These are phyloP conservation scores for Drosophila orena DNA, from an alignment of 1,140 invertebrate species.

Conservation along the genomic window DNA sequence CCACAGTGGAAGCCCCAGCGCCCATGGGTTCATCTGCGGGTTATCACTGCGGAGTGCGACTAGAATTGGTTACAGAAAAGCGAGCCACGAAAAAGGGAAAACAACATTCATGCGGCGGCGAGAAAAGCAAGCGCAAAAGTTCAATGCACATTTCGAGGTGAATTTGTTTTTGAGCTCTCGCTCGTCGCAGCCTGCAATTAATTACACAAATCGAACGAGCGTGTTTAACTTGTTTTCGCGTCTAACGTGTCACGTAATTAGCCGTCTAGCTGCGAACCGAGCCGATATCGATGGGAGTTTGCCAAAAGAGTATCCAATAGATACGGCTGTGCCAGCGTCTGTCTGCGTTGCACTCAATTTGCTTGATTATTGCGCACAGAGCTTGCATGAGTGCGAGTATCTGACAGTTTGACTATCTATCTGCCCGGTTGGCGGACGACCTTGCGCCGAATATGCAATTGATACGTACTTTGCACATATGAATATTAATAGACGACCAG, in stretches of 20 bases:
- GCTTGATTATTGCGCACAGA: slow-evolving; percentile 32
- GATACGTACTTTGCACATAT: slow-evolving; percentile 43
- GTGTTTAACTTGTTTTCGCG: slow-evolving; percentile 69
- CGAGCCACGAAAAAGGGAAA: slow-evolving; percentile 25
- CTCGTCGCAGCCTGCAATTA: slow-evolving; percentile 45
- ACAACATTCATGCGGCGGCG: slow-evolving; percentile 20
- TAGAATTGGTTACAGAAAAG: slow-evolving; percentile 43
- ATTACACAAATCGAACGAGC: slow-evolving; percentile 46
- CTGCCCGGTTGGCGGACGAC: slow-evolving; percentile 46
- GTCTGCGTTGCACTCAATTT: slow-evolving; percentile 51
- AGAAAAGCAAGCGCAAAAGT: slow-evolving; percentile 47
- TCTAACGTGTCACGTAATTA: slow-evolving; percentile 80
- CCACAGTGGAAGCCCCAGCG: background rate
- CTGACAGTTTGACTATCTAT: slow-evolving; percentile 34
- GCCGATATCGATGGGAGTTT: slow-evolving; percentile 32
- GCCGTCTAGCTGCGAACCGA: slow-evolving; percentile 31
- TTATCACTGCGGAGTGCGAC: slow-evolving; percentile 40
- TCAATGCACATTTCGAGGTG: slow-evolving; percentile 80
- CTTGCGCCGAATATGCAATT: slow-evolving; percentile 75
- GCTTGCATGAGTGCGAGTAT: slow-evolving; percentile 21
- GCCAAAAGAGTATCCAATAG: slow-evolving; percentile 52
- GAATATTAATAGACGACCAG: slow-evolving; percentile 23
- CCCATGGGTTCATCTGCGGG: slow-evolving; percentile 38
- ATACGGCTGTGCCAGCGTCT: background rate
- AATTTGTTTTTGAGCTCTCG: slow-evolving; percentile 56